Conservation (phyloP, 2,113 vertebrate genomes). For the Ahaetulla prasina region DNA sequence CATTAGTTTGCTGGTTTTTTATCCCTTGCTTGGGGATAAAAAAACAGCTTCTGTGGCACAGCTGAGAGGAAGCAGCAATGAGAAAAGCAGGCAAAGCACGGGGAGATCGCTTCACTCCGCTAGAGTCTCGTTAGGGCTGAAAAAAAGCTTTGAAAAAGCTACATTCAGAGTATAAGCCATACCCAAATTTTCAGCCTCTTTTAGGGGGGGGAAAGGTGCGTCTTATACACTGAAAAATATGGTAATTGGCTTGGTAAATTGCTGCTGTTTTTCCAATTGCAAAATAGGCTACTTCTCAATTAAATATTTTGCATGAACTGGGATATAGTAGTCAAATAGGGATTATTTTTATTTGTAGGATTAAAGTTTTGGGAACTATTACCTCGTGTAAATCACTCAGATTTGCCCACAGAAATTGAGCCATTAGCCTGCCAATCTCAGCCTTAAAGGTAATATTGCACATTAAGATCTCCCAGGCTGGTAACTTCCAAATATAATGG, state of each 20-base stretch:
- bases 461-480: neutral
- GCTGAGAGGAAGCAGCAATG: no score
- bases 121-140: no score
- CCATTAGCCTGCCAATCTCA: neutral
- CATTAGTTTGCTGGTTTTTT: no score
- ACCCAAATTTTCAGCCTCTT: no score
- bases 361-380: neutral
- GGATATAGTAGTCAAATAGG: neutral
- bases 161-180: no score
- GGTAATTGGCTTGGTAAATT: neutral
- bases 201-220: no score
- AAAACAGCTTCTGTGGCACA: no score
- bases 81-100: no score
- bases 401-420: neutral
- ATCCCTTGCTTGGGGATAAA: no score
- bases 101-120: no score
- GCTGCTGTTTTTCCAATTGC: neutral
- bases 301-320: neutral
- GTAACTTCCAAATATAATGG: neutral
- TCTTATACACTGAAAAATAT: no score
- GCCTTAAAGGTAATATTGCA: slow-evolving; percentile 3
- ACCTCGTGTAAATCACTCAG: neutral
- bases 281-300: neutral
- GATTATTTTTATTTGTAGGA: neutral
- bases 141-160: no score